A percentile compares a stretch with the other conserved stretches of the same genome.
Evolutionary conservation across 1,140 invertebrate species (phyloP).

Genomic region (Cotesia vestalis): DNA sequence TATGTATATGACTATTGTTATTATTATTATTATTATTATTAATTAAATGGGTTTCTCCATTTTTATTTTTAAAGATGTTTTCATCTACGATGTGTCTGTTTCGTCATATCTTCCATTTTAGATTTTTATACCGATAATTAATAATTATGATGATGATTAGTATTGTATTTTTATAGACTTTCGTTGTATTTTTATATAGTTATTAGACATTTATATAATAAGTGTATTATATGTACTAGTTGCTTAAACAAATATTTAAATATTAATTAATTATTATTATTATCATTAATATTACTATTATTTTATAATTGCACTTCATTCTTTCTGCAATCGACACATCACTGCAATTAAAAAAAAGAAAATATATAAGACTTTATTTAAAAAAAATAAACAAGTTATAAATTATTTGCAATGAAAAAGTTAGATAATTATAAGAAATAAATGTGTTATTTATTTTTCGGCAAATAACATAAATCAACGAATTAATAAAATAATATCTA

Average conservation of each 20-base stretch:
- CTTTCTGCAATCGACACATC: background rate
- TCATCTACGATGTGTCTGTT: conserved; percentile 36
- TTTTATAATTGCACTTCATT: background rate
- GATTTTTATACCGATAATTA: conserved; percentile 52
- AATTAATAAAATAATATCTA: too few relatives aligned
- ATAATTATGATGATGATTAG: conserved; percentile 42
- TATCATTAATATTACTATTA: background rate
- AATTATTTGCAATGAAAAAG: background rate
- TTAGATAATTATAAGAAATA: too few relatives aligned
- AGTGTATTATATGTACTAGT: conserved; percentile 53
- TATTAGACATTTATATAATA: conserved; percentile 49
- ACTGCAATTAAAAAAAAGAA: conserved; percentile 6
- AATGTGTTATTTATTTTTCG: background rate
- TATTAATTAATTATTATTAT: conserved; percentile 32
- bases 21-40: too few relatives aligned
- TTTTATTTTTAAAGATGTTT: conserved; percentile 24
- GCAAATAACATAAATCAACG: too few relatives aligned
- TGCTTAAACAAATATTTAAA: conserved; percentile 46
- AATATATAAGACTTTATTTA: conserved; percentile 10
- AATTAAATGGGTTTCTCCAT: background rate
- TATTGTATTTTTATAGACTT: conserved; percentile 62
- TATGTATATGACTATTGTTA: conserved; percentile 8
- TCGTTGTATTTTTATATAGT: conserved; percentile 56
- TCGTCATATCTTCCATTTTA: conserved; percentile 51
- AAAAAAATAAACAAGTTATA: conserved; percentile 2